phyloP scores from a whole-genome alignment of 2,113 vertebrate genomes.

The Colius striatus region DNA sequence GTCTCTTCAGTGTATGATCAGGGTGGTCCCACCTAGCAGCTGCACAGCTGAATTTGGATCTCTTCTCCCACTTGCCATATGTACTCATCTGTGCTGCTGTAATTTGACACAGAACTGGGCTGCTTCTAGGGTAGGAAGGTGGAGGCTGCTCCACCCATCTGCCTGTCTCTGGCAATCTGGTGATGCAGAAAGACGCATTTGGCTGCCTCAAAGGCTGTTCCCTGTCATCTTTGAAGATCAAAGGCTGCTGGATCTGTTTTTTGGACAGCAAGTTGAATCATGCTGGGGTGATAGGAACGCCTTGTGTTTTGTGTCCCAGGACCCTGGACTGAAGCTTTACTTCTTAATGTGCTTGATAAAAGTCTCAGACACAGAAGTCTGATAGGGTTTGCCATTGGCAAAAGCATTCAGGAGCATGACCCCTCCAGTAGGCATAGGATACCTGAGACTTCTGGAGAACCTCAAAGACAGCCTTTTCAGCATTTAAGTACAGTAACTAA shows the following conservation, averaged over 20 bases:
- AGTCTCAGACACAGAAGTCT: neutral
- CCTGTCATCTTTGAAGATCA: constrained; percentile 72
- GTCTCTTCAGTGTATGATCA: neutral
- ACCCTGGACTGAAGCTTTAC: constrained; percentile 34
- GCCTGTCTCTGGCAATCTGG: constrained; percentile 65
- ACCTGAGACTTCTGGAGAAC: neutral
- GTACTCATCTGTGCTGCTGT: neutral
- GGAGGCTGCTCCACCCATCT: constrained; percentile 61
- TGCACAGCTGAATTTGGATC: constrained; percentile 43
- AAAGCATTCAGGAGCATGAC: neutral
- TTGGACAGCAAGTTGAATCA: constrained; percentile 68
- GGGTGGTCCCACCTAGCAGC: constrained; percentile 25
- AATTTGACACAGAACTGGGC: constrained; percentile 19
- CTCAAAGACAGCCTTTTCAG: neutral
- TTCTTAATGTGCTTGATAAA: constrained; percentile 12
- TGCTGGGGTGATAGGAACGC: constrained; percentile 66
- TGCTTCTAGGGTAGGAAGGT: neutral
- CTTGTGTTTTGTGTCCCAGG: constrained; percentile 50
- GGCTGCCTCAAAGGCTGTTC: constrained; percentile 63
- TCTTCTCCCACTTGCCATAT: constrained; percentile 46
- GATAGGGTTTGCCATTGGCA: neutral
- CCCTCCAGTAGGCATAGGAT: neutral
- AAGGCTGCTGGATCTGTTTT: constrained; percentile 64
- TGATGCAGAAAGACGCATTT: constrained; percentile 58
- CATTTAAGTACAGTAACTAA: neutral